Conservation (phyloP, 2,113 vertebrate species). For the Catharus fuscescens region DNA sequence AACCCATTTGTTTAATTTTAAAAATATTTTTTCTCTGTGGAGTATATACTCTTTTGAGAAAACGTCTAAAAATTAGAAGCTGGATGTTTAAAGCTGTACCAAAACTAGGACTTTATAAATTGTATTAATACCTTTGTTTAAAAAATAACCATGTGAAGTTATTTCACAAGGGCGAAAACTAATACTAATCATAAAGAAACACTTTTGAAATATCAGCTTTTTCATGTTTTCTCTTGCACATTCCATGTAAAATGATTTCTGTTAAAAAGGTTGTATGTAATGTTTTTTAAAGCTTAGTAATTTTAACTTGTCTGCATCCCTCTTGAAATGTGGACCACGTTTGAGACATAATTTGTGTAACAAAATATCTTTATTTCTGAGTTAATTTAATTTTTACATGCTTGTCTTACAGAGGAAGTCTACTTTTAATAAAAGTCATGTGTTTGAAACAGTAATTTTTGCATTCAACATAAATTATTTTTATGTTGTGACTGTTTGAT, state of each 20-base stretch:
- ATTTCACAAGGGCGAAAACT: not conserved
- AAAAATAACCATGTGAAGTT: not conserved
- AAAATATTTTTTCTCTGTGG: not conserved
- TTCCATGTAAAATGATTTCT: not conserved
- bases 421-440: conserved; percentile 61
- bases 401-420: conserved; percentile 55
- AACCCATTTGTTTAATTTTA: not conserved
- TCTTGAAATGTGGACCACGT: conserved; percentile 38
- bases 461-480: conserved; percentile 40
- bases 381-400: conserved; percentile 66
- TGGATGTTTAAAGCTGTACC: not conserved
- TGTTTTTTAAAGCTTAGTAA: not conserved
- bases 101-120: not conserved
- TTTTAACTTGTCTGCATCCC: not conserved
- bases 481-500: conserved; percentile 48
- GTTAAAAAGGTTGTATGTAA: not conserved
- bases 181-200: not conserved
- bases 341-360: conserved; percentile 59
- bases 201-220: not conserved
- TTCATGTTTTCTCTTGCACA: not conserved
- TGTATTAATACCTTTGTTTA: not conserved
- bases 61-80: not conserved
- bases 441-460: conserved; percentile 49
- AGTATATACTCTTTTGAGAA: not conserved
- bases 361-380: conserved; percentile 68